Percentiles rank a stretch among this genome's conserved stretches.
These are phyloP conservation scores for Erpornis zantholeuca DNA, from an alignment of 2,113 vertebrate genomes.

Conservation along the genomic window DNA sequence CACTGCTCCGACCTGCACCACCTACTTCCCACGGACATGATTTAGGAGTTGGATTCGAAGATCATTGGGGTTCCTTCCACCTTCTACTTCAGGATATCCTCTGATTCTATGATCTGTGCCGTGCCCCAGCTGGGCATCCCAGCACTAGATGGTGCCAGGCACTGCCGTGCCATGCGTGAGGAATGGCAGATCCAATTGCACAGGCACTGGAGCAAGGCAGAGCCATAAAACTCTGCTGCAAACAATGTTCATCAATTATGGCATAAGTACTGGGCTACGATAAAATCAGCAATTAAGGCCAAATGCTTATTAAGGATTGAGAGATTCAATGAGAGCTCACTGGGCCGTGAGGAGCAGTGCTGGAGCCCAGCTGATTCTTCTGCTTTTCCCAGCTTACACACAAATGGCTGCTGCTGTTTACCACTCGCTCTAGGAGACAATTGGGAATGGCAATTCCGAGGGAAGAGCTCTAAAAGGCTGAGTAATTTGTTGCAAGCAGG, in stretches of 20 bases:
- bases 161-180: rapidly evolving
- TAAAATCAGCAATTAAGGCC: constrained; percentile 46
- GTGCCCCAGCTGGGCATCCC: not conserved
- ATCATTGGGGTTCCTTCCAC: not conserved
- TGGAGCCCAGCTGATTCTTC: not conserved
- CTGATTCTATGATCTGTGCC: rapidly evolving
- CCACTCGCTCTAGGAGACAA: not conserved
- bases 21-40: rapidly evolving
- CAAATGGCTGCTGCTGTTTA: not conserved
- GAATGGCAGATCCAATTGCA: not conserved
- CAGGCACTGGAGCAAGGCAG: not conserved
- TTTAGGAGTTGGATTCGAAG: rapidly evolving
- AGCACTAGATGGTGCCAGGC: constrained; percentile 25
- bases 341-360: not conserved
- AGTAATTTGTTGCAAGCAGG: not conserved
- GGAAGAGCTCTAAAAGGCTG: not conserved
- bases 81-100: not conserved
- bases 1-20: not conserved
- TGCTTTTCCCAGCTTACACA: not conserved
- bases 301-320: constrained; percentile 7
- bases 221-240: not conserved
- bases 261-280: not conserved
- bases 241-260: not conserved
- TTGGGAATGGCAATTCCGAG: not conserved
- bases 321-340: not conserved